A percentile compares a stretch with the other conserved stretches of the same genome.
These are phyloP conservation scores for Fulmarus glacialis DNA, from an alignment of 2,113 vertebrate species.

Conservation along the genomic window DNA sequence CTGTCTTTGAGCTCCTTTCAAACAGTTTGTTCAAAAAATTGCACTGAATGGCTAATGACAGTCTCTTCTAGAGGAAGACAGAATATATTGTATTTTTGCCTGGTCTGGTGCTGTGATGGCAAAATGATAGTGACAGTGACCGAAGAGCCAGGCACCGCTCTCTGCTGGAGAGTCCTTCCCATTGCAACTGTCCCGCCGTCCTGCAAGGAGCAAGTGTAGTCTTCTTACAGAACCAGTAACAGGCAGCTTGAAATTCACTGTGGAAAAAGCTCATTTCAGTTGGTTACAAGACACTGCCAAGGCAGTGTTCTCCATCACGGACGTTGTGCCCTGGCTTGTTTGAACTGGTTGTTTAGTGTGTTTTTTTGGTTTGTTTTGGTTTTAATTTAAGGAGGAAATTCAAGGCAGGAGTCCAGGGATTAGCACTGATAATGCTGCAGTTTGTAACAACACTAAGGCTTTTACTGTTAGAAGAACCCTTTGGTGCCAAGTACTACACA, in stretches of 20 bases:
- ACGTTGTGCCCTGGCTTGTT: not conserved
- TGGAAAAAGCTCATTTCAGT: not conserved
- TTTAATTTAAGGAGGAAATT: not conserved
- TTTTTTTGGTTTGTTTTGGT: not conserved
- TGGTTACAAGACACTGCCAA: not conserved
- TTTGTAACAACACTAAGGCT: not conserved
- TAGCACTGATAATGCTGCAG: not conserved
- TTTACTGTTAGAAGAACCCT: not conserved
- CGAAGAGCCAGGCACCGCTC: not conserved
- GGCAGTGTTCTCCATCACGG: not conserved
- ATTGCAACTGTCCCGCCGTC: fast-evolving
- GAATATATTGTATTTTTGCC: fast-evolving
- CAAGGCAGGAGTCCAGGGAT: not conserved
- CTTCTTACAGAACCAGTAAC: not conserved
- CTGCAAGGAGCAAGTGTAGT: fast-evolving
- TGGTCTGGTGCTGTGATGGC: not conserved
- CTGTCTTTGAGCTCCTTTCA: not conserved
- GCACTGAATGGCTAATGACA: not conserved
- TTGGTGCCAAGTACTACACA: not conserved
- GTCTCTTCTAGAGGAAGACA: not conserved
- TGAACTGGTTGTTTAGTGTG: not conserved
- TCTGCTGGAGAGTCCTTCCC: not conserved
- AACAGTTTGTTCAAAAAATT: not conserved
- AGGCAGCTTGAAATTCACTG: not conserved
- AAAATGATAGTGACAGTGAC: not conserved